Evolutionary conservation across 2,797 vertebrate genomes (phyloP), one percentile per base, ranked within the genome.

Genomic region (Heterohyrax brucei): DNA sequence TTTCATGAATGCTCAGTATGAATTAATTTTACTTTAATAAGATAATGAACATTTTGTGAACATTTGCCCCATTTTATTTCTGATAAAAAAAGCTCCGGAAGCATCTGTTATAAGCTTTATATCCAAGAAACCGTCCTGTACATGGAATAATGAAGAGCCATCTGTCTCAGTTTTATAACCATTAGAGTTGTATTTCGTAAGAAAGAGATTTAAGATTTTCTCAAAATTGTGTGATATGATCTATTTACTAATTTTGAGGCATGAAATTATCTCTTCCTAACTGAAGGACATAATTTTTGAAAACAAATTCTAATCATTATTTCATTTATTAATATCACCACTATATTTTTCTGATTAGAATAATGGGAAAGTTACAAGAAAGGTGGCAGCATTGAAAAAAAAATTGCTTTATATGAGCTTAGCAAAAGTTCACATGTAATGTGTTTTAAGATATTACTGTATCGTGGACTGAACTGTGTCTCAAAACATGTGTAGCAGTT

Each of bases 111-210:
- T 83, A 14, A 59, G 81, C 79, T 64, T 93, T 66, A 73, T 44
- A 95, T 81, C 78, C 94, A 95, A 80, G 44, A 87, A 50, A 50
- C 14, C 76, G 70, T 89, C 91, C 87, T 92, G 96, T 91, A 61
- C 7, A 1, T 24, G 8, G 50, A 94, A 21, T 53, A 77, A 82
- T 93, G 90, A 94, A 87, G 68, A 93, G 44, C 72, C 91, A 89
- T 75, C 84, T 96, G 94, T 81, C 80, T 95, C 93, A 39, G n/a
- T 75, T 95, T 87, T 66, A 30, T 77, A 33, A 22, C 44, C 53
- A 87, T 87, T 89, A 93, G 33, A 80, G 84, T 46, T 73, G 19
- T 91, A 22, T 6, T 68, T 64, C 13, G 73, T 66, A 53, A 88
- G 59, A 91, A 83, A 62, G n/a, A 93, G 33, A 95, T 18, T 70